Evolutionary conservation across 2,888 invertebrate species (phyloP).

Genomic region (Microctonus hyperodae): DNA sequence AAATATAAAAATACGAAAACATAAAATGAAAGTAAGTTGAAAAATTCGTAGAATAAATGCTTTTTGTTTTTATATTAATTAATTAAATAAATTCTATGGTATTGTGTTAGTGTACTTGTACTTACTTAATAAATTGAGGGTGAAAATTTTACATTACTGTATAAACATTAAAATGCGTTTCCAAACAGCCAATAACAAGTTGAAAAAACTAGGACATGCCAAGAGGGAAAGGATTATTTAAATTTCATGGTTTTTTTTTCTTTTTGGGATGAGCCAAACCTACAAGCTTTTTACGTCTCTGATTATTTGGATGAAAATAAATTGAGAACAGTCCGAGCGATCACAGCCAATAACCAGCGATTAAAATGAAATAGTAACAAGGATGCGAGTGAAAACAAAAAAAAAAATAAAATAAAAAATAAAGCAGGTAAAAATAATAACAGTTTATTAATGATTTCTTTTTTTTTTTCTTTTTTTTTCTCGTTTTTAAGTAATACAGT

Average conservation of each 20-base stretch:
- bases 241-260: not conserved
- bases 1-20: conserved; percentile 21
- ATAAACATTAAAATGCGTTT: not conserved
- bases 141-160: not conserved
- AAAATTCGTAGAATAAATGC: too few species aligned
- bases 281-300: not conserved
- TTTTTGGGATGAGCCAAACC: not conserved
- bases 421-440: conserved; percentile 58
- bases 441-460: conserved; percentile 54
- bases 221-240: not conserved
- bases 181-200: not conserved
- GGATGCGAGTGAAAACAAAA: conserved; percentile 44
- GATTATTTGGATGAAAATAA: not conserved
- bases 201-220: not conserved
- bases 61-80: conserved; percentile 23
- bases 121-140: not conserved
- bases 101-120: not conserved
- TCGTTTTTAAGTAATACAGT: conserved; percentile 52
- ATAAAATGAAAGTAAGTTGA: not conserved
- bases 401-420: conserved; percentile 44
- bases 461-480: too few species aligned
- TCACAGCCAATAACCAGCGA: not conserved
- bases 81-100: conserved; percentile 9
- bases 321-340: not conserved
- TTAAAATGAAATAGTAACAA: conserved; percentile 27